These are phyloP conservation scores for Xerus inauris DNA, from an alignment of 2,113 vertebrate genomes.

Conservation along the genomic window DNA sequence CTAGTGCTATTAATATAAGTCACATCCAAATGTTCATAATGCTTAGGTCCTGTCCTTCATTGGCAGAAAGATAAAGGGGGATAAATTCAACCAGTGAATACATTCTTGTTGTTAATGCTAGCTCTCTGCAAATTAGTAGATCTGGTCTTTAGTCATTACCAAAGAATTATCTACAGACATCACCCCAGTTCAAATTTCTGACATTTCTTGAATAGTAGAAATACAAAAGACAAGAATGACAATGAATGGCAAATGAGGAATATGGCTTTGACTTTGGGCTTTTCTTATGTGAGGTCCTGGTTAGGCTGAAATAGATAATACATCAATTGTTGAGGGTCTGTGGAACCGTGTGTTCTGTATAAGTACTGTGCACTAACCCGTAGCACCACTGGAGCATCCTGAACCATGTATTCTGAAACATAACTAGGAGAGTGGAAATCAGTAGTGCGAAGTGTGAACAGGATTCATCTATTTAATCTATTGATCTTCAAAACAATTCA, in stretches of 20 bases:
- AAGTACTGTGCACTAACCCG: no score
- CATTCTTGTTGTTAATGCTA: background rate
- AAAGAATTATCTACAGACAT: background rate
- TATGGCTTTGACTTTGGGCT: background rate
- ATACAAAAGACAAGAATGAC: slow-evolving; percentile 37
- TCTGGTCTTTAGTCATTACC: background rate
- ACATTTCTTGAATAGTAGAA: slow-evolving; percentile 22
- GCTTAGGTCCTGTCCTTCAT: background rate
- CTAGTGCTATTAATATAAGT: background rate
- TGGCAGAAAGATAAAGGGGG: slow-evolving; percentile 17
- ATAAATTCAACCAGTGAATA: background rate
- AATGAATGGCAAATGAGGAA: background rate
- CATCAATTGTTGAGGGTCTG: background rate
- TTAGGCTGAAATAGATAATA: background rate
- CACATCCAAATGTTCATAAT: background rate
- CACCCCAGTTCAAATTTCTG: background rate
- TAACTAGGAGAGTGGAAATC: background rate
- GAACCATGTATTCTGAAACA: background rate
- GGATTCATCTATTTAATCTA: background rate
- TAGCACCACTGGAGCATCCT: no score
- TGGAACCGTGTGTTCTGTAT: background rate
- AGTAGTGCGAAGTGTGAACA: background rate
- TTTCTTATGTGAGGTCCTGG: background rate
- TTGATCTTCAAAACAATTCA: background rate
- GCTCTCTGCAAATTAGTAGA: background rate